Evolutionary conservation across 2,888 invertebrate genomes (phyloP), one percentile per base, ranked within the genome.

Genomic region (Pteria penguin): DNA sequence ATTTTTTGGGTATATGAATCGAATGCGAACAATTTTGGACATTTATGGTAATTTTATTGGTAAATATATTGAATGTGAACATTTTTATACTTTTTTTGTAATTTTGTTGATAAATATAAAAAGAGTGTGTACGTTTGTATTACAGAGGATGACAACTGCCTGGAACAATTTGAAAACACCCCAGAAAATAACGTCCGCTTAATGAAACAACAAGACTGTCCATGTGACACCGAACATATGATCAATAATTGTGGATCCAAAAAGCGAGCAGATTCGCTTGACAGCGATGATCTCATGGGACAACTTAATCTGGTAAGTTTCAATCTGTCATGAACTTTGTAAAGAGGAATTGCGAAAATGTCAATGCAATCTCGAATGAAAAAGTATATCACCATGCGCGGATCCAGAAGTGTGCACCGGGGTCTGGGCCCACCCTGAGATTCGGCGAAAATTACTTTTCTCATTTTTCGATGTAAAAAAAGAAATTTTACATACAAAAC

Each of bases 151-250:
- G 96, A 97, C 92, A 96, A 97, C 82, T 99, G 99, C 91, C 94
- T 97, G 88, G 95, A 95, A 82, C 95, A 96, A 84, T 98, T 99
- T 90, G 97, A 97, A 91, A 98, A 99, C 92, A 96, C 97, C 0
- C 98, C 98, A 0, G 96, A 96, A 0, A 98, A 97, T 93, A 98
- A 98, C 90, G 95, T 98, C 5, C 95, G 96, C 88, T 98, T 97
- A 92, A 94, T 96, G 1, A 97, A 98, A 92, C 96, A 97, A 79
- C 90, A 91, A 61, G 84, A 88, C 33, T 99, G 99, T 92, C 97
- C 98, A 95, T 99, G 99, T 86, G 99, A 99, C 91, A 95, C 96
- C 18, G 99, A 99, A 89, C 99, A 99, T 93, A 99, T 91, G 91
- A 96, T 97, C 91, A 96, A 96, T 91, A 96, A 96, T 91, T 98